A percentile compares a stretch with the other conserved stretches of the same genome.
These are phyloP conservation scores for Rhogogaster chlorosoma DNA, from an alignment of 2,888 invertebrate genomes.

Conservation along the genomic window DNA sequence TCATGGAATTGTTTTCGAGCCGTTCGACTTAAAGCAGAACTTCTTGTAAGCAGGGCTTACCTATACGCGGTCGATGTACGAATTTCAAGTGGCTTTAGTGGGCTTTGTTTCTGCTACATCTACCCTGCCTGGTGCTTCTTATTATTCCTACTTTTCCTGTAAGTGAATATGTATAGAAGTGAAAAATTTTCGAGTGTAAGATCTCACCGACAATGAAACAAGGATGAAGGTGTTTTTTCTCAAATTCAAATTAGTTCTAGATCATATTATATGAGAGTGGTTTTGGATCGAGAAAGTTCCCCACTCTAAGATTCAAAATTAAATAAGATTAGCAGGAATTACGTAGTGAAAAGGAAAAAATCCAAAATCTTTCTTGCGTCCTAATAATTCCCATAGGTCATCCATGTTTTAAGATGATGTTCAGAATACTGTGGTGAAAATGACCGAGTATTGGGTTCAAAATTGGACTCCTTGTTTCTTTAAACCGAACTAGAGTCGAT, in stretches of 20 bases:
- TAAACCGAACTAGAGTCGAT: no score
- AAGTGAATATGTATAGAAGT: background rate
- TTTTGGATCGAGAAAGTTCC: no score
- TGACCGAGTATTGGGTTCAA: background rate
- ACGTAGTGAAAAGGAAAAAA: no score
- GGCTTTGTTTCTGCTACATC: background rate
- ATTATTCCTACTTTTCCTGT: background rate
- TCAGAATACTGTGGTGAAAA: background rate
- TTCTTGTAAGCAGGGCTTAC: constrained; percentile 33
- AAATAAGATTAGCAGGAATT: no score
- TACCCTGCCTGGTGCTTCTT: background rate
- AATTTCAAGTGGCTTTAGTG: background rate
- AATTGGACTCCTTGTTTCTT: background rate
- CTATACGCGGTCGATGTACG: background rate
- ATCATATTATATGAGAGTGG: no score
- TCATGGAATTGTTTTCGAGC: constrained; percentile 24
- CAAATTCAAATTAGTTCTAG: no score
- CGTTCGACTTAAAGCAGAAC: constrained; percentile 27
- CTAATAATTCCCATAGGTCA: no score
- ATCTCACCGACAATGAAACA: no score
- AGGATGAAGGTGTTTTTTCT: no score
- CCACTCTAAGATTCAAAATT: no score
- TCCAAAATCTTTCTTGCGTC: no score
- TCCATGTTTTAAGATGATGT: no score
- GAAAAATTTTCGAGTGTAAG: background rate